Evolutionary conservation across 2,113 vertebrate genomes (phyloP).

Genomic region (Notarius lentiginosus): DNA sequence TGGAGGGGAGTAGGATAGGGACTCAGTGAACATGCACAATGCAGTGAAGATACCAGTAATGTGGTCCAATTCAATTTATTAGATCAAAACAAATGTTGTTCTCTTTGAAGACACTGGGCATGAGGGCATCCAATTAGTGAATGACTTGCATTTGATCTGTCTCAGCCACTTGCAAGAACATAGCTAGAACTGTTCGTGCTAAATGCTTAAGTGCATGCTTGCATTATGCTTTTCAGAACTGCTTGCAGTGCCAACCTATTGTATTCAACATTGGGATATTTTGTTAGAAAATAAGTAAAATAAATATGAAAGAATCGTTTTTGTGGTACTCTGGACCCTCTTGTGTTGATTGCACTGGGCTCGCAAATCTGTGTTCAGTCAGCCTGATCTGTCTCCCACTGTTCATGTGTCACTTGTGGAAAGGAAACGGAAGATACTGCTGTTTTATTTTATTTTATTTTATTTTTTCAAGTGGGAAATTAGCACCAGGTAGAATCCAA

Average conservation of each 20-base stretch:
- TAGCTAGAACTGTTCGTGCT: slow-evolving; percentile 6
- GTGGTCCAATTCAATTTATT: slow-evolving; percentile 53
- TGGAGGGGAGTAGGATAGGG: slow-evolving; percentile 5
- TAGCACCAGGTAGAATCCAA: slow-evolving; percentile 48
- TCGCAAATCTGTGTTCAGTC: slow-evolving; percentile 13
- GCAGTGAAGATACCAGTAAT: slow-evolving; percentile 39
- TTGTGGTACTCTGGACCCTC: neutral
- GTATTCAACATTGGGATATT: neutral
- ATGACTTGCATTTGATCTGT: slow-evolving; percentile 47
- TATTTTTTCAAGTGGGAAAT: neutral
- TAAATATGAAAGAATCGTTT: neutral
- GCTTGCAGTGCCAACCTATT: neutral
- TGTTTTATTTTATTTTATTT: neutral
- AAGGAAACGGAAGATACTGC: neutral
- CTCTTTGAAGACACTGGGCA: slow-evolving; percentile 53
- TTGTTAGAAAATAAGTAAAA: slow-evolving; percentile 4
- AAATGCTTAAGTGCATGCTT: slow-evolving; percentile 26
- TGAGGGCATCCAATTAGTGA: slow-evolving; percentile 49
- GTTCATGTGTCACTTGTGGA: slow-evolving; percentile 21
- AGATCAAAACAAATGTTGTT: slow-evolving; percentile 56
- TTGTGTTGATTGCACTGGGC: neutral
- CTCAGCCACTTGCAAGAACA: slow-evolving; percentile 5
- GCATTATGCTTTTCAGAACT: neutral
- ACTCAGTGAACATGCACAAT: slow-evolving; percentile 34
- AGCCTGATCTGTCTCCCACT: neutral